phyloP scores from a whole-genome alignment of 1,140 invertebrate species.

The Bradynema listronoti region DNA sequence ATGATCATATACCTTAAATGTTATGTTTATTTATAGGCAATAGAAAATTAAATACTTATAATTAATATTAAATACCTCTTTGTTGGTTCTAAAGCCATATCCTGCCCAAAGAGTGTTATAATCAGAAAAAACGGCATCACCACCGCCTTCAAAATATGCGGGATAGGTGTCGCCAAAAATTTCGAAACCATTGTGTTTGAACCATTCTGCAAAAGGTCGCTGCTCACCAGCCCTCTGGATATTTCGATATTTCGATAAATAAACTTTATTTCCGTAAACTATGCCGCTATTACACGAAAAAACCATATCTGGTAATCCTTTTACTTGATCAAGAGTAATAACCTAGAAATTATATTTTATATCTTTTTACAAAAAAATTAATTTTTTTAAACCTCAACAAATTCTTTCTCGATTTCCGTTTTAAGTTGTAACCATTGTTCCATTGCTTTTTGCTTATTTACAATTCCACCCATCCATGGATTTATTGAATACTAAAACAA shows the following conservation, averaged over 20 bases:
- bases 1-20: slow-evolving; percentile 45
- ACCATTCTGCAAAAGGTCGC: slow-evolving; percentile 49
- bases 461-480: slow-evolving; percentile 56
- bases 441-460: slow-evolving; percentile 44
- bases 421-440: slow-evolving; percentile 51
- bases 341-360: slow-evolving; percentile 26
- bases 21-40: no score
- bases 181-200: slow-evolving; percentile 47
- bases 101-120: slow-evolving; percentile 55
- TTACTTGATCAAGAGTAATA: slow-evolving; percentile 47
- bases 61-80: slow-evolving; percentile 32
- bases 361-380: slow-evolving; percentile 1
- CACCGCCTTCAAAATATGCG: slow-evolving; percentile 53
- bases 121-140: slow-evolving; percentile 52
- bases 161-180: slow-evolving; percentile 46
- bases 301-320: slow-evolving; percentile 55
- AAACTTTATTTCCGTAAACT: slow-evolving; percentile 48
- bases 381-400: slow-evolving; percentile 39
- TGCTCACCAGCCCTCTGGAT: slow-evolving; percentile 52
- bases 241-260: slow-evolving; percentile 53
- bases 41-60: no score
- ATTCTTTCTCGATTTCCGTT: slow-evolving; percentile 46
- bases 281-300: slow-evolving; percentile 52
- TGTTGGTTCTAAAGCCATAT: slow-evolving; percentile 43
- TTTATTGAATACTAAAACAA: slow-evolving; percentile 50